These are phyloP conservation scores for Vulpes lagopus DNA, from an alignment of 2,113 vertebrate genomes.

Conservation along the genomic window DNA sequence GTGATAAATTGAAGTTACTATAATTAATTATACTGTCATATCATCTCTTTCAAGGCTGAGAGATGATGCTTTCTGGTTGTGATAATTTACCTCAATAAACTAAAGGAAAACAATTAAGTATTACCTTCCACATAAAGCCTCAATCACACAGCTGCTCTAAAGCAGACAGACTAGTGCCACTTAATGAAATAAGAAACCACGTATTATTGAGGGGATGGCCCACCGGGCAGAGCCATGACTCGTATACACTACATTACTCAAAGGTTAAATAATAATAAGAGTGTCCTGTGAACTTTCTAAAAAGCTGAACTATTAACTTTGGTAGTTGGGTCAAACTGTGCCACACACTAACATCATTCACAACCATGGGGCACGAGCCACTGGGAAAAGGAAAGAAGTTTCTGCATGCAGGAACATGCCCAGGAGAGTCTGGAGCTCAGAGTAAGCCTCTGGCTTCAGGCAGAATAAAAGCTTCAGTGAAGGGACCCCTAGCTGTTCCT, in stretches of 20 bases:
- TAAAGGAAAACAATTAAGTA: neutral
- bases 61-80: neutral
- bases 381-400: neutral
- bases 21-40: neutral
- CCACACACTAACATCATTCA: neutral
- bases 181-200: neutral
- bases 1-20: neutral
- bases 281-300: slow-evolving; percentile 47
- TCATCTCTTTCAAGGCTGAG: neutral
- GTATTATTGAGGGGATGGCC: neutral
- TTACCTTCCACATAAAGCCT: neutral
- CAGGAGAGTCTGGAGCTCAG: slow-evolving; percentile 53
- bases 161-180: neutral
- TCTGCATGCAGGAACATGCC: neutral
- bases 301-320: slow-evolving; percentile 66
- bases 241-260: neutral
- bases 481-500: neutral
- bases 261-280: slow-evolving; percentile 66
- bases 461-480: slow-evolving; percentile 6
- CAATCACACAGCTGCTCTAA: neutral
- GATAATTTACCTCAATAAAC: slow-evolving; percentile 41
- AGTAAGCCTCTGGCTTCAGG: slow-evolving; percentile 14
- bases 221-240: neutral
- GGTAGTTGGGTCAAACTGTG: neutral
- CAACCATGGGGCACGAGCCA: neutral